Conservation (phyloP, 2,888 invertebrate genomes). For the Hydrotaea diabolus region DNA sequence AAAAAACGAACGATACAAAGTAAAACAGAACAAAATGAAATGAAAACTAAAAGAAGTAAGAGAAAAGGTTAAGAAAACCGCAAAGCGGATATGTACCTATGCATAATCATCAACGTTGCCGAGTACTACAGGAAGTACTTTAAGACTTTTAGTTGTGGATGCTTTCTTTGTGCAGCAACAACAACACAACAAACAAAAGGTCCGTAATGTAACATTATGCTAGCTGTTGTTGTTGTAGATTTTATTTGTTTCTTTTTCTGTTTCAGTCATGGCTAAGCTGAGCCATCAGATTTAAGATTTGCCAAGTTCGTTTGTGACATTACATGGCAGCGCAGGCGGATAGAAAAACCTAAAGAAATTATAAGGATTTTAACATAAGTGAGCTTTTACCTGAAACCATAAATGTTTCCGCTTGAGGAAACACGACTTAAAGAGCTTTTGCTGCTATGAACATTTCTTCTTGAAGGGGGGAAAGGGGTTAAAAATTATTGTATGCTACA, state of each 20-base stretch:
- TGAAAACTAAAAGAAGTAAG: slow-evolving; percentile 6
- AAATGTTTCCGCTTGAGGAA: slow-evolving; percentile 18
- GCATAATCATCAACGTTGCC: slow-evolving; percentile 57
- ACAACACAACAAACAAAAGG: neutral
- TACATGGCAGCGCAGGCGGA: neutral
- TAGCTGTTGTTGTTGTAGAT: neutral
- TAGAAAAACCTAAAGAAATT: neutral
- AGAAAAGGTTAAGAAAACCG: slow-evolving; percentile 40
- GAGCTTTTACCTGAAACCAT: slow-evolving; percentile 11
- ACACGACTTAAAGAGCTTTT: neutral
- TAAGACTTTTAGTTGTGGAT: slow-evolving; percentile 13
- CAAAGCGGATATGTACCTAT: slow-evolving; percentile 57
- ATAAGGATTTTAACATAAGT: slow-evolving; percentile 12
- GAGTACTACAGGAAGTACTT: slow-evolving; percentile 58
- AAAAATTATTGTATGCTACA: too few relatives aligned
- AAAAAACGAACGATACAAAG: neutral
- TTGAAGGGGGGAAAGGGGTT: too few relatives aligned
- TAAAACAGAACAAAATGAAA: neutral
- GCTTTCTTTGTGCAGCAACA: neutral
- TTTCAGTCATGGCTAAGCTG: neutral
- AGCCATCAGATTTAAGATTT: neutral
- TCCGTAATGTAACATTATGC: neutral
- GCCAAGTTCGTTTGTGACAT: too few relatives aligned
- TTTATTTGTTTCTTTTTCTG: neutral
- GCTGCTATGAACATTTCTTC: neutral